Conservation (phyloP, 2,888 invertebrate species). For the Lasioglossum villosulum region DNA sequence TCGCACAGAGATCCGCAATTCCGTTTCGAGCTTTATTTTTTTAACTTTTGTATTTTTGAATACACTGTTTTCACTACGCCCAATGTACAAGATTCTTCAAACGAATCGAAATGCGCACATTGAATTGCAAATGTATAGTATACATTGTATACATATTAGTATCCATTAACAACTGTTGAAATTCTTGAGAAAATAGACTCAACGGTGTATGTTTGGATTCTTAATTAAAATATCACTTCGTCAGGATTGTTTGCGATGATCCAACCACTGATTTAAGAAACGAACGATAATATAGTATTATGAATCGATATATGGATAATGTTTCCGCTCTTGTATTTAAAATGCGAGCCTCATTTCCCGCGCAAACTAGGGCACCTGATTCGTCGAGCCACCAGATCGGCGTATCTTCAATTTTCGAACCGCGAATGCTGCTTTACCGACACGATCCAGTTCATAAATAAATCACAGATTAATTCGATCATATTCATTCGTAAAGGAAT, state of each 20-base stretch:
- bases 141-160: conserved; percentile 6
- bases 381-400: conserved; percentile 13
- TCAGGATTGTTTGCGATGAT: neutral
- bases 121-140: conserved; percentile 26
- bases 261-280: neutral
- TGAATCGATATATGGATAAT: neutral
- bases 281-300: neutral
- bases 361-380: conserved; percentile 10
- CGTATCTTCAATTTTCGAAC: neutral
- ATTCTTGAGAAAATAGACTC: neutral
- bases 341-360: conserved; percentile 22
- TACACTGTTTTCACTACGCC: neutral
- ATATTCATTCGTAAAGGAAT: neutral
- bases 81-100: neutral
- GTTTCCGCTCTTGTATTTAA: neutral
- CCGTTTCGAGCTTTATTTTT: too few species aligned
- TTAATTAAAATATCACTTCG: neutral
- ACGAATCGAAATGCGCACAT: neutral
- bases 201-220: neutral
- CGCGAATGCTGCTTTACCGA: neutral
- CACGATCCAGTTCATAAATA: neutral
- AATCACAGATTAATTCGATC: neutral
- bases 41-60: neutral
- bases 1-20: too few species aligned
- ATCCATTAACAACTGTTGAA: neutral